A percentile compares a stretch with the other conserved stretches of the same genome.
These are phyloP conservation scores for Bombyx mandarina DNA, from an alignment of 1,140 invertebrate species.

Conservation along the genomic window DNA sequence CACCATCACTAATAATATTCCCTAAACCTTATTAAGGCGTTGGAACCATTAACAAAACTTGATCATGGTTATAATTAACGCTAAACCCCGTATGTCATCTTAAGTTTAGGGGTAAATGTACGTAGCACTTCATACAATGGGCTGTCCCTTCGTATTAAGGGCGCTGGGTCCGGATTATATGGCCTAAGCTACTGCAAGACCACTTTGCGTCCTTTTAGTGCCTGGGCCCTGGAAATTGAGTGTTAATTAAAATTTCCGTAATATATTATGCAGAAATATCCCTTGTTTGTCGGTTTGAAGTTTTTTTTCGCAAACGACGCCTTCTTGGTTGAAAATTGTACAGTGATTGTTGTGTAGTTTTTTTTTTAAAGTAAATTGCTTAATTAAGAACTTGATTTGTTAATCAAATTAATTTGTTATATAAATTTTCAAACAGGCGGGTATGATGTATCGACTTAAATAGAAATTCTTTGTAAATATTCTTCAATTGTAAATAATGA, in stretches of 20 bases:
- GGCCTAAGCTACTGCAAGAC: constrained; percentile 29
- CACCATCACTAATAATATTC: not conserved
- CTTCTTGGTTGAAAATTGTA: too few relatives aligned
- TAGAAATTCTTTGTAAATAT: too few relatives aligned
- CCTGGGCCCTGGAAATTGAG: constrained; percentile 7
- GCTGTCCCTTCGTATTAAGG: constrained; percentile 47
- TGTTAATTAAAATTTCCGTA: constrained; percentile 21
- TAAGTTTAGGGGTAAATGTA: constrained; percentile 30
- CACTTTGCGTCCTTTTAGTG: constrained; percentile 16
- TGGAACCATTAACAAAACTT: constrained; percentile 7
- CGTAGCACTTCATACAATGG: constrained; percentile 44
- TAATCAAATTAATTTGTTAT: too few relatives aligned
- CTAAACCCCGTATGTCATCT: constrained; percentile 39
- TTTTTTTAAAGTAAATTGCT: too few relatives aligned
- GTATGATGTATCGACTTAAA: too few relatives aligned
- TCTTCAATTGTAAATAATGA: too few relatives aligned
- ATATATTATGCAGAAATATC: too few relatives aligned
- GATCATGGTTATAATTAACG: constrained; percentile 34
- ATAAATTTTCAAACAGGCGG: too few relatives aligned
- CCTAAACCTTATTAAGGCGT: too few relatives aligned
- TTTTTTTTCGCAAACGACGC: not conserved
- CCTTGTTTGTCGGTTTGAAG: not conserved
- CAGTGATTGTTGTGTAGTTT: too few relatives aligned
- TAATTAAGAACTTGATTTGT: too few relatives aligned
- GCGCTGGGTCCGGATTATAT: constrained; percentile 36